Conservation (phyloP, 2,888 invertebrate species). For the Diadegma fenestrale region DNA sequence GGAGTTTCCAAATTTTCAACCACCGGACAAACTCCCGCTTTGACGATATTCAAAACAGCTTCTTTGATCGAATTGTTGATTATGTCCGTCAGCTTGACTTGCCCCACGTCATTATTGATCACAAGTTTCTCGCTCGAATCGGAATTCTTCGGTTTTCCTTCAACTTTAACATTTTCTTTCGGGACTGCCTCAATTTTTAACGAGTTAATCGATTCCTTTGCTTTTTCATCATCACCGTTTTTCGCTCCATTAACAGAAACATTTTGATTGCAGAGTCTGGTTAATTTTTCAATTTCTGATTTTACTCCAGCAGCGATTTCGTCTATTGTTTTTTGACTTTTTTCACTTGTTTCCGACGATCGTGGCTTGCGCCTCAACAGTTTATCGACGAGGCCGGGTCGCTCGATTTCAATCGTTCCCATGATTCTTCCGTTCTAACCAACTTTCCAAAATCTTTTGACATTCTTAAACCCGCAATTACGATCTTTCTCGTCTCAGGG, state of each 20-base stretch:
- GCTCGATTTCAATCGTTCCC: constrained; percentile 34
- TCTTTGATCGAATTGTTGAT: constrained; percentile 77
- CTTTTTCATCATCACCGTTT: background rate
- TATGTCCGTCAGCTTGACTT: constrained; percentile 71
- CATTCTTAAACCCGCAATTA: constrained; percentile 42
- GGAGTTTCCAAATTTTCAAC: constrained; percentile 38
- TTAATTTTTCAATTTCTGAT: background rate
- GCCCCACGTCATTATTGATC: constrained; percentile 51
- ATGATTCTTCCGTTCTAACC: constrained; percentile 24
- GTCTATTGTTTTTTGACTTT: constrained; percentile 3
- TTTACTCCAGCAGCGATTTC: background rate
- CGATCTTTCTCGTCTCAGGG: constrained; percentile 36
- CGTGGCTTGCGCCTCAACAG: constrained; percentile 31
- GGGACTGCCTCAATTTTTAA: constrained; percentile 13
- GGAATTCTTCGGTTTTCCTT: constrained; percentile 2
- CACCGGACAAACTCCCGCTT: constrained; percentile 65
- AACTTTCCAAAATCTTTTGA: background rate
- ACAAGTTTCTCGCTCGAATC: constrained; percentile 40
- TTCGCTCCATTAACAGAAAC: background rate
- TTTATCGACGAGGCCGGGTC: constrained; percentile 24
- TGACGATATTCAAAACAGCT: constrained; percentile 74
- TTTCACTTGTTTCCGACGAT: constrained; percentile 12
- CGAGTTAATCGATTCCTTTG: constrained; percentile 17
- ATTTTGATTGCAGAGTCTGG: background rate
- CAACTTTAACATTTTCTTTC: background rate